Evolutionary conservation across 2,888 invertebrate species (phyloP).

Genomic region (Incurvaria masculella): DNA sequence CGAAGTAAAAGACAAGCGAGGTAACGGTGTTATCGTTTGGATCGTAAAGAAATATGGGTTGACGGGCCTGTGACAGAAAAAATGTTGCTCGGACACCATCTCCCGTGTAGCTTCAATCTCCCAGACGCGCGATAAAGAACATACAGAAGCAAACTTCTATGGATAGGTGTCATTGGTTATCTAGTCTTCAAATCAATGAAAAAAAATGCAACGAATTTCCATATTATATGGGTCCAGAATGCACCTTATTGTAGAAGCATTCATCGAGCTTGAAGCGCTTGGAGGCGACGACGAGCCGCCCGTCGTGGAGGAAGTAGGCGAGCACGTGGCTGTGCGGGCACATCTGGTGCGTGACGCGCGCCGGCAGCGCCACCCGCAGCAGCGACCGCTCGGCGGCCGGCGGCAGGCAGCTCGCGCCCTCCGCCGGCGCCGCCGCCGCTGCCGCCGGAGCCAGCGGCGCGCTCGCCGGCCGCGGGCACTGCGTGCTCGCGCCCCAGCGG

Average conservation of each 20-base stretch:
- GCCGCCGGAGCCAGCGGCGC: background rate
- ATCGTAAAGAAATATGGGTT: too few species aligned
- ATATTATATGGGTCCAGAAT: slow-evolving; percentile 12
- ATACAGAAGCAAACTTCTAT: background rate
- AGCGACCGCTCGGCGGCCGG: slow-evolving; percentile 16
- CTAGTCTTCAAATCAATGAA: slow-evolving; percentile 1
- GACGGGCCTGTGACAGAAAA: too few species aligned
- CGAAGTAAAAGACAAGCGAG: too few species aligned
- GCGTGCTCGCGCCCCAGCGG: slow-evolving; percentile 48
- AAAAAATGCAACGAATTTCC: background rate
- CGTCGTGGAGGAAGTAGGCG: slow-evolving; percentile 54
- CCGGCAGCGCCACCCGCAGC: slow-evolving; percentile 36
- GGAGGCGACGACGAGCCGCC: slow-evolving; percentile 55
- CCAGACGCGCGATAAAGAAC: background rate
- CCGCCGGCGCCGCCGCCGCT: slow-evolving; percentile 1
- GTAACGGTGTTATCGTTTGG: too few species aligned
- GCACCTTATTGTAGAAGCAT: slow-evolving; percentile 60
- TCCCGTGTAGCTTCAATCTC: too few species aligned
- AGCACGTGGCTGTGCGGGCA: slow-evolving; percentile 51
- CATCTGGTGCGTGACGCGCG: slow-evolving; percentile 48
- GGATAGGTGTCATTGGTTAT: background rate
- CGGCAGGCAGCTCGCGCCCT: slow-evolving; percentile 6
- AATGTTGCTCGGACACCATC: too few species aligned
- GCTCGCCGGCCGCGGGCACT: slow-evolving; percentile 29
- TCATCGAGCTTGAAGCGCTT: slow-evolving; percentile 52